Conservation (phyloP, 2,113 vertebrate genomes). For the Sakesphorus luctuosus region DNA sequence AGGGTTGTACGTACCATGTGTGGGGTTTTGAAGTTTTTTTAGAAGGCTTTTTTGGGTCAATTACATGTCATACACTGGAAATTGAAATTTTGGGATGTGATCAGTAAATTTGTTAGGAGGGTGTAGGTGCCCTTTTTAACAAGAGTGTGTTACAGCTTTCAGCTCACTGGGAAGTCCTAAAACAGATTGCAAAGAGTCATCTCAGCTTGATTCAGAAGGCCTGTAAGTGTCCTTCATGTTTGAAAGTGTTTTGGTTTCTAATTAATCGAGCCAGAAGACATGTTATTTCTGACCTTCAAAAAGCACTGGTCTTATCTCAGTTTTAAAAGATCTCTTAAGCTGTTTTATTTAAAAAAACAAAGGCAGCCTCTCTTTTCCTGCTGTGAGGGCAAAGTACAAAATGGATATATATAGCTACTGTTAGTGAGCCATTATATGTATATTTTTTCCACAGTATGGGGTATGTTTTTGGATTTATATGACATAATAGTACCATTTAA, state of each 20-base stretch:
- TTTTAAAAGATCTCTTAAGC: not conserved
- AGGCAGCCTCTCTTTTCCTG: not conserved
- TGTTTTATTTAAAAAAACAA: not conserved
- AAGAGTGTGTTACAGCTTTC: slow-evolving; percentile 20
- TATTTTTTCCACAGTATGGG: not conserved
- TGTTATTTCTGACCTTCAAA: slow-evolving; percentile 45
- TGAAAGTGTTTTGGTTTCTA: slow-evolving; percentile 35
- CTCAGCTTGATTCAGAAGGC: slow-evolving; percentile 46
- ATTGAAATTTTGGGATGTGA: not conserved
- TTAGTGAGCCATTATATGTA: not conserved
- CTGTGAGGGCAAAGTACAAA: not conserved
- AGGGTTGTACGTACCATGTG: not conserved
- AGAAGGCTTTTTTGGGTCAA: not conserved
- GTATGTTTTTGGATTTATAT: not conserved
- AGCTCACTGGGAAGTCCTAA: not conserved
- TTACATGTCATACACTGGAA: not conserved
- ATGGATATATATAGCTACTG: not conserved
- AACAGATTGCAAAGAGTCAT: slow-evolving; percentile 50
- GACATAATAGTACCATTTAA: not conserved
- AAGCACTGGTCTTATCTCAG: not conserved
- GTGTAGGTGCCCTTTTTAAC: not conserved
- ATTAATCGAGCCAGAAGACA: slow-evolving; percentile 55
- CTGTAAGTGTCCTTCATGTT: slow-evolving; percentile 29
- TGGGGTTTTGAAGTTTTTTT: not conserved
- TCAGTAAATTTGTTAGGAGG: not conserved